These are phyloP conservation scores for Anas bahamensis DNA, from an alignment of 2,797 vertebrate species.

Conservation along the genomic window DNA sequence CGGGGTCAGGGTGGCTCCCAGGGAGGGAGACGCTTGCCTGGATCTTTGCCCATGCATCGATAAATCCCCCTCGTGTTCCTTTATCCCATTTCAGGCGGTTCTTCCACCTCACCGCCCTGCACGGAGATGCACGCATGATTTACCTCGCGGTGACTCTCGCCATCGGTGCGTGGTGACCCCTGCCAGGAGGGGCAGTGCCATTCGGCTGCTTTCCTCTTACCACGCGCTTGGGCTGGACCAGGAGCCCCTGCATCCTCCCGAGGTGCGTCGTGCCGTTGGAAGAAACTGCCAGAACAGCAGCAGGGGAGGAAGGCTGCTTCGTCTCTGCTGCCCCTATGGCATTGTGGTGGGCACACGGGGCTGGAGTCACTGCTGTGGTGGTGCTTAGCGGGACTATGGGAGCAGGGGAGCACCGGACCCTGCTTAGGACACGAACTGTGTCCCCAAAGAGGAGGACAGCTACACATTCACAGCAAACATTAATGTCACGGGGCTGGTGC, in stretches of 20 bases:
- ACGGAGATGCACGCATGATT: not conserved
- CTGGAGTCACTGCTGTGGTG: not conserved
- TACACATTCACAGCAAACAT: not conserved
- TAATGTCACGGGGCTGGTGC: not conserved
- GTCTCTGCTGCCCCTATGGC: not conserved
- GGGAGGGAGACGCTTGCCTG: too few species aligned
- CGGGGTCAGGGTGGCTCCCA: not conserved
- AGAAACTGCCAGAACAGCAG: not conserved
- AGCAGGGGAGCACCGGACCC: accelerated
- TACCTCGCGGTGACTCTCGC: not conserved
- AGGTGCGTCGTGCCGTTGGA: not conserved
- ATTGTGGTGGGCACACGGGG: not conserved
- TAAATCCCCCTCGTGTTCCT: not conserved
- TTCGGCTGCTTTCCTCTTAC: not conserved
- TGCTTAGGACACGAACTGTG: not conserved
- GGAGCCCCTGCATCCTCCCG: not conserved
- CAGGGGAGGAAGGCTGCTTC: not conserved
- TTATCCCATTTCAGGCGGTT: not conserved
- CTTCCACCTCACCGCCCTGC: not conserved
- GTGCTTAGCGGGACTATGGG: not conserved
- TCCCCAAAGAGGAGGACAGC: not conserved
- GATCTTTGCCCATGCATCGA: not conserved
- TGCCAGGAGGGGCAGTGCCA: not conserved
- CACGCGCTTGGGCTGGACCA: not conserved
- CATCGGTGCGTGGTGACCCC: not conserved